Evolutionary conservation across 2,113 vertebrate species (phyloP), one percentile per base, ranked within the genome.

Genomic region (Tringa solitaria): DNA sequence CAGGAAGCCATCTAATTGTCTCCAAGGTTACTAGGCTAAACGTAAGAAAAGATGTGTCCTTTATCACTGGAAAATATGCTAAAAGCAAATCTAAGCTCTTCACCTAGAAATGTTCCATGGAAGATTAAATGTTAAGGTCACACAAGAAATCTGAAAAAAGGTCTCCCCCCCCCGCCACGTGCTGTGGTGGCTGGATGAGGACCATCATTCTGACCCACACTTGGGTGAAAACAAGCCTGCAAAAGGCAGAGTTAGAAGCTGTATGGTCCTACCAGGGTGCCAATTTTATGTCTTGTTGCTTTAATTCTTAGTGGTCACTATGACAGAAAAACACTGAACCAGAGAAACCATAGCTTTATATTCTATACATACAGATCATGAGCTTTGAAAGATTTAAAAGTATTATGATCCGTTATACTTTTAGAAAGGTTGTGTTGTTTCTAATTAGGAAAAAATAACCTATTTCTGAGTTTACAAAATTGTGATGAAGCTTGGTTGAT

Each of bases 281-380:
- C 37, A 41, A 14, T 5, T 59, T 63, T 63, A 50, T 19, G 9
- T 59, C 26, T 43, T n/a, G 6, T 70, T 57, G 24, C 17, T 78
- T 56, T 22, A 1, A 0, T n/a, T 74, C 18, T 54, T 27, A 63
- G 53, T 72, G 24, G 30, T 67, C 19, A 8, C 6, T n/a, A 14
- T 14, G 63, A 35, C 24, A 45, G 37, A 68, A 73, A 30, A 90
- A 8, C 45, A 61, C 39, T 46, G 45, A 48, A 69, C 37, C 1
- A 82, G 53, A 32, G 33, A 81, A 92, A 45, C 28, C 6, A 11
- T 14, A 50, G 43, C 48, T 81, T 54, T 45, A 19, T 33, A 17
- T 16, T 64, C 18, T 21, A 9, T 39, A 41, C 12, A 10, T 43
- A 17, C 0, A 82, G n/a, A 43, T 7, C 3, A 2, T 13, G 30